Conservation (phyloP, 2,888 invertebrate genomes). For the Nemoura dubitans region DNA sequence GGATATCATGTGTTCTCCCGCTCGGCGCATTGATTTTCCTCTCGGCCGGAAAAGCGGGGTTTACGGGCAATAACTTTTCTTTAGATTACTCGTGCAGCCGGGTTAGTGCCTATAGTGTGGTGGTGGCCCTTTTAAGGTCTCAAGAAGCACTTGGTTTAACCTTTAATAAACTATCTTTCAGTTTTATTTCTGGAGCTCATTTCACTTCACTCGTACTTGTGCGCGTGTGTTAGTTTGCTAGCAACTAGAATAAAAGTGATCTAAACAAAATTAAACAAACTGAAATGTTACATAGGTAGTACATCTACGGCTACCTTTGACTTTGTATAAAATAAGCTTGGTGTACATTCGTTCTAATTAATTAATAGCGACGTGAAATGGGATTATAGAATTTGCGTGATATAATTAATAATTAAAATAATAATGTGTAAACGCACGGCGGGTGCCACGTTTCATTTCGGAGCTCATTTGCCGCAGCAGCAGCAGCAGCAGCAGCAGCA, state of each 20-base stretch:
- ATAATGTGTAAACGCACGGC: neutral
- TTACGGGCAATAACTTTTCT: neutral
- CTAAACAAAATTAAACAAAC: neutral
- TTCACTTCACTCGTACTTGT: neutral
- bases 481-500: no score
- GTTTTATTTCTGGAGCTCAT: neutral
- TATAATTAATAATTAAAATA: neutral
- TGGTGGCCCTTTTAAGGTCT: neutral
- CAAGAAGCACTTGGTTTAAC: neutral
- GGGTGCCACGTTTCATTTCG: neutral
- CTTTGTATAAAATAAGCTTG: neutral
- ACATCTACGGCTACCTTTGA: neutral
- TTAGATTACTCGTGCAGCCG: no score
- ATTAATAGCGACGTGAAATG: neutral
- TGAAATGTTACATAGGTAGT: no score
- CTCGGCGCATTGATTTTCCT: neutral
- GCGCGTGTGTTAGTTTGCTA: neutral
- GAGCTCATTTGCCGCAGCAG: neutral
- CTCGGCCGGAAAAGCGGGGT: neutral
- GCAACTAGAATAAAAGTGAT: neutral
- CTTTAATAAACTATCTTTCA: slow-evolving; percentile 9
- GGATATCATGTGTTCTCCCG: neutral
- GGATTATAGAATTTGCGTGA: neutral
- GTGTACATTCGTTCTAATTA: neutral
- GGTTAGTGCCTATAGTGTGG: no score